Percentiles rank a stretch among this genome's conserved stretches.
phyloP scores from a whole-genome alignment of 1,140 invertebrate species.

The Coelopa frigida region DNA sequence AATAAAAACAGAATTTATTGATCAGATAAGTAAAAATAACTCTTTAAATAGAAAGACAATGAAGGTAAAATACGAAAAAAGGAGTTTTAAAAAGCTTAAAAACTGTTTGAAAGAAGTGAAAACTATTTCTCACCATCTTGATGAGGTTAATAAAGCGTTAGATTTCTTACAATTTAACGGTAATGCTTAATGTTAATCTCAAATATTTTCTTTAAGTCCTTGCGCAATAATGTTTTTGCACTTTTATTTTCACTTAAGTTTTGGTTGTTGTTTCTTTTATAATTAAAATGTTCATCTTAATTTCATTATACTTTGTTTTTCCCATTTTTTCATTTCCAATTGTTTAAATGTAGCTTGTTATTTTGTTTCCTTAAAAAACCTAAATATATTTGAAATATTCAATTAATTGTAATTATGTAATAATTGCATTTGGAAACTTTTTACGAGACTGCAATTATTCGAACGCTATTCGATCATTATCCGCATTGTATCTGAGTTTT shows the following conservation, averaged over 20 bases:
- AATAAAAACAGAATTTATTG: too few species aligned
- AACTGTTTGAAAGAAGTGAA: neutral
- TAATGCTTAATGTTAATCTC: constrained; percentile 45
- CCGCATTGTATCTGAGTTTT: too few species aligned
- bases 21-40: neutral
- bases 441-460: too few species aligned
- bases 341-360: too few species aligned
- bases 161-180: constrained; percentile 43
- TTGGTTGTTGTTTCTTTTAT: too few species aligned
- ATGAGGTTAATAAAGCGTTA: neutral
- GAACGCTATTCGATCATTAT: too few species aligned
- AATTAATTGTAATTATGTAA: too few species aligned
- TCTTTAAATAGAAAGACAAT: neutral
- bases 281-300: too few species aligned
- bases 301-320: constrained; percentile 9
- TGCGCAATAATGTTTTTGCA: constrained; percentile 33
- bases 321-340: neutral
- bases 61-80: neutral
- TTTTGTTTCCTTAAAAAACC: too few species aligned
- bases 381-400: too few species aligned
- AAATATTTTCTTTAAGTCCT: too few species aligned
- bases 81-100: neutral
- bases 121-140: neutral
- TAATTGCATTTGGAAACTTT: too few species aligned
- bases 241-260: neutral